Percentiles rank a stretch among this genome's conserved stretches.
phyloP scores from a whole-genome alignment of 2,797 vertebrate genomes.

The Schizopygopsis malacanthus region DNA sequence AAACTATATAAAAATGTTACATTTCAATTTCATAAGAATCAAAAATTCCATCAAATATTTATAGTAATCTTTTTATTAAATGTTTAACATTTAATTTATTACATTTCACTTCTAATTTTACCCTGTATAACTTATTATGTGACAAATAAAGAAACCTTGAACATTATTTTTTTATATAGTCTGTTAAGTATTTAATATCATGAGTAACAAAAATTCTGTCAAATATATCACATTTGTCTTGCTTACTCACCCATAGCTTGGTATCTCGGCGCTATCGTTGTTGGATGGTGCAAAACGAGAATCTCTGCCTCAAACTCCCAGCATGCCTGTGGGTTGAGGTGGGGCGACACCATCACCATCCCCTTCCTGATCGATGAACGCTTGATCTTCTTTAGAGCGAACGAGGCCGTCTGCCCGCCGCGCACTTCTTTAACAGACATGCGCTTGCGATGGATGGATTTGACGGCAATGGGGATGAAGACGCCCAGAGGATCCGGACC shows the following conservation, averaged over 20 bases:
- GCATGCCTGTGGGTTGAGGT: constrained; percentile 90
- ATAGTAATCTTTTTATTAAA: too few species aligned
- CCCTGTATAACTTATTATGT: too few species aligned
- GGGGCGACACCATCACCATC: constrained; percentile 97
- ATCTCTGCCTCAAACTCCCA: constrained; percentile 99
- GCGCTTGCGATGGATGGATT: constrained; percentile 90
- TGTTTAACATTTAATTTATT: too few species aligned
- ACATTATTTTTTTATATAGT: too few species aligned
- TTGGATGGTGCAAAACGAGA: constrained; percentile 93
- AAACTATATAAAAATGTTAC: background rate
- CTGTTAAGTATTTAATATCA: background rate
- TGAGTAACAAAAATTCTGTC: background rate
- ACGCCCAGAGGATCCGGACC: constrained; percentile 87
- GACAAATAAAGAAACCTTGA: too few species aligned
- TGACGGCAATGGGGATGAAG: constrained; percentile 86
- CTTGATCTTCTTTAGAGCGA: constrained; percentile 93
- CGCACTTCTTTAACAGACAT: constrained; percentile 90
- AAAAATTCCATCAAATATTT: too few species aligned
- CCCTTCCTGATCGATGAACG: constrained; percentile 96
- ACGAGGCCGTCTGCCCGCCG: constrained; percentile 89
- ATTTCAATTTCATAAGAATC: too few species aligned
- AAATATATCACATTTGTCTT: background rate
- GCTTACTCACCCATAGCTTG: constrained; percentile 90
- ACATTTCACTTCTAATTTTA: too few species aligned
- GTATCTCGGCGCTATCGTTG: constrained; percentile 94